Conservation (phyloP, 2,888 invertebrate genomes). For the Lissocephala sabroskyi region DNA sequence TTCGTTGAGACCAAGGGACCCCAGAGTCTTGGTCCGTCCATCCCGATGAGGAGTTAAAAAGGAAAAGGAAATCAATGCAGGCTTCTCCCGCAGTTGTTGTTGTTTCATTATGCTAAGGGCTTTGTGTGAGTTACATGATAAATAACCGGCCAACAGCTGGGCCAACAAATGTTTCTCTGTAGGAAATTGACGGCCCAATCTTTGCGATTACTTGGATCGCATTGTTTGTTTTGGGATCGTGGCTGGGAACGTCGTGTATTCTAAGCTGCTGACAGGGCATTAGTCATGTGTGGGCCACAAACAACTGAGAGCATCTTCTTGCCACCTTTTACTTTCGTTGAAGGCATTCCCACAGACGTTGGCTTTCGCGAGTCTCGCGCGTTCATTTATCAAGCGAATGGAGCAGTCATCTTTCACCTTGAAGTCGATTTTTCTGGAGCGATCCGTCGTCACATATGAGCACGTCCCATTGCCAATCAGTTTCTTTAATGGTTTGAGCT, state of each 20-base stretch:
- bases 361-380: no score
- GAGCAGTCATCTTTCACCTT: no score
- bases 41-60: conserved; percentile 43
- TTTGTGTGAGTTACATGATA: conserved; percentile 56
- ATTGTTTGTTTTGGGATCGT: no score
- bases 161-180: conserved; percentile 46
- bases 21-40: conserved; percentile 10
- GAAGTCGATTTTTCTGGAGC: no score
- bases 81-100: conserved; percentile 11
- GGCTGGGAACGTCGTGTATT: no score
- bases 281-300: no score
- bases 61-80: conserved; percentile 62
- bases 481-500: no score
- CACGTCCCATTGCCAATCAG: no score
- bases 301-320: conserved; percentile 1
- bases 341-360: no score
- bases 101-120: conserved; percentile 38
- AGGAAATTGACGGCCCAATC: conserved; percentile 26
- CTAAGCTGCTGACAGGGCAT: conserved; percentile 66
- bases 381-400: no score
- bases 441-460: no score
- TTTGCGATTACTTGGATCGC: conserved; percentile 12
- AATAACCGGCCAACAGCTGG: conserved; percentile 41
- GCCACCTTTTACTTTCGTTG: no score
- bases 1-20: conserved; percentile 62